A percentile compares a stretch with the other conserved stretches of the same genome.
These are phyloP conservation scores for Myotis myotis DNA, from an alignment of 2,797 vertebrate species.

Conservation along the genomic window DNA sequence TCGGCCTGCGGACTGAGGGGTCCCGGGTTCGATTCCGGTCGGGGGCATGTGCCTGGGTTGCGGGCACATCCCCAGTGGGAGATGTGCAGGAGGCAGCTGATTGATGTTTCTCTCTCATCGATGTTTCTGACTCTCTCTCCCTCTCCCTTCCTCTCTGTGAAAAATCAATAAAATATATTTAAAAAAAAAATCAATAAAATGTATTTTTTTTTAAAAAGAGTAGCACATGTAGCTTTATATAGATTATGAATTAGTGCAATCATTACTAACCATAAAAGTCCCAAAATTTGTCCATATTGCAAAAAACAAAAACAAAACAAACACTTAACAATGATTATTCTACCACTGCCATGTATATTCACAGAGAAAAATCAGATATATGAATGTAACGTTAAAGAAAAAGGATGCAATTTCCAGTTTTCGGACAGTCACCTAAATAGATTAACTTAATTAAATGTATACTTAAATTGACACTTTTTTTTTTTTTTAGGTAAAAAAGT, in stretches of 20 bases:
- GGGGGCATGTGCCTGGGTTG: too few species aligned
- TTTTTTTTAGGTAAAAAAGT: constrained; percentile 31
- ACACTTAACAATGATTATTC: not conserved
- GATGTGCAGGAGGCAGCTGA: too few species aligned
- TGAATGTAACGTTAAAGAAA: not conserved
- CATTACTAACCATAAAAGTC: not conserved
- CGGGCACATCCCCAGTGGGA: too few species aligned
- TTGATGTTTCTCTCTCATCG: too few species aligned
- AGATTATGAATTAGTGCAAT: not conserved
- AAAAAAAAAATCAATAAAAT: too few species aligned
- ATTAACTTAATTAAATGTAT: not conserved
- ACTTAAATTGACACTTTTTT: not conserved
- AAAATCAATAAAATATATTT: too few species aligned
- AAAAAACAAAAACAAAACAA: not conserved
- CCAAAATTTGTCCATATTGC: not conserved
- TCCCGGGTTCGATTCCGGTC: too few species aligned
- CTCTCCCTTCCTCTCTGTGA: too few species aligned
- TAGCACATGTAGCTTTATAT: not conserved
- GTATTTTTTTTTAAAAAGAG: not conserved
- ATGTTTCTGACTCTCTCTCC: too few species aligned
- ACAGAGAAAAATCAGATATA: not conserved
- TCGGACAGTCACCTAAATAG: not conserved
- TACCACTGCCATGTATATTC: not conserved
- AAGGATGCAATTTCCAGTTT: not conserved
- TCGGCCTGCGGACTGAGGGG: too few species aligned